Base-by-base conservation (phyloP, 2,113 vertebrate genomes). In the Neogobius melanostomus region DNA sequence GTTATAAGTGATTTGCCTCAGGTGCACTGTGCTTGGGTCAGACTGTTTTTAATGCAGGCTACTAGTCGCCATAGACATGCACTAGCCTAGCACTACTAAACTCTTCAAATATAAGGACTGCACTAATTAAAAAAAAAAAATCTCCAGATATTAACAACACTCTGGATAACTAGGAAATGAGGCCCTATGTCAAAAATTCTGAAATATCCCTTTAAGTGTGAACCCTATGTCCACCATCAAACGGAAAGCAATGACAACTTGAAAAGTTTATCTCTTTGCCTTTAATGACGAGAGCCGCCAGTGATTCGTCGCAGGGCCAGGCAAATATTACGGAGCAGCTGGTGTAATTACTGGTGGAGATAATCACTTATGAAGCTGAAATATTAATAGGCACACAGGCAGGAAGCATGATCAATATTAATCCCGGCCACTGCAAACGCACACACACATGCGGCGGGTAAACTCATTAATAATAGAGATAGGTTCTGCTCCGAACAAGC, bases 381-480 rank as follows among this genome's bases (percentile, higher is more conserved):
- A 90, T 91, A 92, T 92, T 89, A 85, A 92, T 90, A 85, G 59
- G 76, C 53, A 53, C 74, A 77, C 75, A 75, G 69, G 50, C 71
- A 84, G 78, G 76, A 83, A 79, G 80, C 68, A 64, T 75, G 80
- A 89, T 93, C 78, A 91, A 91, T 92, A 89, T 90, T 89, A 80
- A 88, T 86, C 60, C 64, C 71, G 44, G 51, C 66, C 68, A 63
- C 48, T 69, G 56, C 54, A 75, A 47, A 48, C 76, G 72, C 47
- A 63, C 59, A 72, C 28, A 36, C 28, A 36, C 21, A 54, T 12
- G 6, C 43, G 51, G 63, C 52, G 21, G 63, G 52, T 67, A 72
- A 81, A 83, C 66, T 78, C 77, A 87, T 91, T 82, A 88, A 92
- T 91, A 90, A 90, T 92, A 87, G 48, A 92, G 57, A 64, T 70